Evolutionary conservation across 2,888 invertebrate genomes (phyloP).

Genomic region (Drosophila barbarae): DNA sequence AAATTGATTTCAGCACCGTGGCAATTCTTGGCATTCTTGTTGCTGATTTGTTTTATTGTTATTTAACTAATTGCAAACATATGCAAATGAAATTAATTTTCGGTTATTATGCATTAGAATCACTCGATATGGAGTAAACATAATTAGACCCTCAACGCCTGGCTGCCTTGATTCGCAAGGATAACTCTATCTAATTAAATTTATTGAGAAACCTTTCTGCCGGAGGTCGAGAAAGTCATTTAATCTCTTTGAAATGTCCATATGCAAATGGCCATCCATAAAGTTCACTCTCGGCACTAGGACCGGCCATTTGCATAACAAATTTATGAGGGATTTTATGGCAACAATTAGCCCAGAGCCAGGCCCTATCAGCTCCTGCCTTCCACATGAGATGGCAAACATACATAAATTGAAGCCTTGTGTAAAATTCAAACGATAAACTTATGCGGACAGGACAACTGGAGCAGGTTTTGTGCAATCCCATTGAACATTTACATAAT

Average conservation of each 20-base stretch:
- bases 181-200: constrained; percentile 14
- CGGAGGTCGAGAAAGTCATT: constrained; percentile 2
- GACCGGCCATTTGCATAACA: constrained; percentile 17
- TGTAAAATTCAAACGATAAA: constrained; percentile 11
- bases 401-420: constrained; percentile 7
- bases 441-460: constrained; percentile 3
- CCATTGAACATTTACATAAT: constrained; percentile 49
- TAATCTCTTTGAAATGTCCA: constrained; percentile 16
- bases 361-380: constrained; percentile 9
- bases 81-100: constrained; percentile 23
- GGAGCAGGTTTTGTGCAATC: constrained; percentile 3
- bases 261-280: constrained; percentile 19
- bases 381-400: constrained; percentile 22
- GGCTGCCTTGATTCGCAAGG: background rate
- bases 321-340: constrained; percentile 28
- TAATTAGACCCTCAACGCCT: constrained; percentile 1
- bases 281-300: background rate
- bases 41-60: constrained; percentile 17
- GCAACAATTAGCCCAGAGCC: constrained; percentile 27
- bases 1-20: constrained; percentile 28
- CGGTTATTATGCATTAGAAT: constrained; percentile 4
- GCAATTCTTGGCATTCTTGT: background rate
- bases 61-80: constrained; percentile 39
- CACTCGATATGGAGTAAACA: background rate
- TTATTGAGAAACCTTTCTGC: constrained; percentile 7